Percentiles rank a stretch among this genome's conserved stretches.
These are phyloP conservation scores for Neelides sp. DNA, from an alignment of 1,140 invertebrate species.

Conservation along the genomic window DNA sequence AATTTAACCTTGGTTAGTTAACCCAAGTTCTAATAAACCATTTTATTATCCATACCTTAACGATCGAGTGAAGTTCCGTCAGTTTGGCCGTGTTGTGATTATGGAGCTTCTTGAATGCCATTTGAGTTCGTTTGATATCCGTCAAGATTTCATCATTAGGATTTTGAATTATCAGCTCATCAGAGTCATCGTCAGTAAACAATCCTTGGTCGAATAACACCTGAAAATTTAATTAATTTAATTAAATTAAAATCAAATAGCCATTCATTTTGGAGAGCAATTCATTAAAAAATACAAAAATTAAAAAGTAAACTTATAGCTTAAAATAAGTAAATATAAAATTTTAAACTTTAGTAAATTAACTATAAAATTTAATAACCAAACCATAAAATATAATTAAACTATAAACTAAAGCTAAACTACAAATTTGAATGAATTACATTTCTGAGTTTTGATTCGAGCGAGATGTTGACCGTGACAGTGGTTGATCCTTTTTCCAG, in stretches of 20 bases:
- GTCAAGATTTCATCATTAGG: constrained; percentile 26
- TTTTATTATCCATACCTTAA: constrained; percentile 8
- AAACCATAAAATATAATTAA: not conserved
- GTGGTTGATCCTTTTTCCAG: constrained; percentile 9
- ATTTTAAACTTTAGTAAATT: not conserved
- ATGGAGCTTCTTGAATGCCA: constrained; percentile 15
- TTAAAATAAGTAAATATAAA: not conserved
- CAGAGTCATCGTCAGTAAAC: constrained; percentile 17
- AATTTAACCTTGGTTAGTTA: not conserved
- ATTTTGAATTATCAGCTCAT: constrained; percentile 16
- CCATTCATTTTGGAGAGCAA: too few species aligned
- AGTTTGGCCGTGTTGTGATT: constrained; percentile 24
- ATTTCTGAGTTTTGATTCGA: not conserved
- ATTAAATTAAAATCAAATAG: not conserved
- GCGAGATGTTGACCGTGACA: not conserved
- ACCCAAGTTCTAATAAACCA: not conserved
- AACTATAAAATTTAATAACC: not conserved
- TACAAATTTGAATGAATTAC: not conserved
- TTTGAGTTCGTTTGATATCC: constrained; percentile 24
- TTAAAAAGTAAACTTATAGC: constrained; percentile 3
- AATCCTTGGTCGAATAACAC: constrained; percentile 25
- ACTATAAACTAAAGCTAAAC: not conserved
- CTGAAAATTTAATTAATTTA: not conserved
- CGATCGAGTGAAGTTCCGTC: not conserved
- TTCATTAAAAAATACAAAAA: too few species aligned